A percentile compares a stretch with the other conserved stretches of the same genome.
phyloP scores from a whole-genome alignment of 2,797 vertebrate genomes.

The Hemibagrus guttatus region DNA sequence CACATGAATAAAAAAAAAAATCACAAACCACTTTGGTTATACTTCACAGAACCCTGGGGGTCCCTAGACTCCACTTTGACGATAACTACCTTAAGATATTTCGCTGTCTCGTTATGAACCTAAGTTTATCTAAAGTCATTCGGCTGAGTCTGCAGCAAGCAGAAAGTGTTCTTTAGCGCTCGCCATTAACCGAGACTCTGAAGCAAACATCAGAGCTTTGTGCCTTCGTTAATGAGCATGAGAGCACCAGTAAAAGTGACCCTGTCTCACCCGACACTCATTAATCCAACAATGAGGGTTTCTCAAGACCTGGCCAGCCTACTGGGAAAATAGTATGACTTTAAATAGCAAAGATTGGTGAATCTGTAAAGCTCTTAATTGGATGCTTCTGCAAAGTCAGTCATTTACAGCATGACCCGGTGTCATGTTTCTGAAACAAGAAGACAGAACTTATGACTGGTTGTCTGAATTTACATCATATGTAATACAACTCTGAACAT shows the following conservation, averaged over 20 bases:
- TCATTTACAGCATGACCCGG: slow-evolving; percentile 29
- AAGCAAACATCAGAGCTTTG: slow-evolving; percentile 70
- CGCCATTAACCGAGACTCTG: slow-evolving; percentile 69
- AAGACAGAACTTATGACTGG: not conserved
- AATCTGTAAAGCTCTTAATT: slow-evolving; percentile 51
- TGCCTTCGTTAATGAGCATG: slow-evolving; percentile 70
- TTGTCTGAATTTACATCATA: slow-evolving; percentile 17
- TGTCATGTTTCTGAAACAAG: slow-evolving; percentile 13
- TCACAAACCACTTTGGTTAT: not conserved
- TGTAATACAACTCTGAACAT: slow-evolving; percentile 12
- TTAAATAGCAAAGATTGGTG: slow-evolving; percentile 34
- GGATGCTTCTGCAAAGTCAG: slow-evolving; percentile 25
- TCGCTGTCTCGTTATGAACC: slow-evolving; percentile 31
- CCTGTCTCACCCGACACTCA: slow-evolving; percentile 67
- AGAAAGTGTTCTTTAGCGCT: slow-evolving; percentile 44
- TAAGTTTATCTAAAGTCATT: slow-evolving; percentile 29
- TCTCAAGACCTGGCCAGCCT: slow-evolving; percentile 45
- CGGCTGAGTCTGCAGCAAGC: slow-evolving; percentile 31
- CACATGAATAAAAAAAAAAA: not conserved
- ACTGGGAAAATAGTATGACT: slow-evolving; percentile 33
- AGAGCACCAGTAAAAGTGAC: slow-evolving; percentile 67
- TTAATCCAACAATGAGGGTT: slow-evolving; percentile 63
- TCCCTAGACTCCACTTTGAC: slow-evolving; percentile 3
- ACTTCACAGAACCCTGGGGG: not conserved
- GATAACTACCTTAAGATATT: slow-evolving; percentile 26